phyloP scores from a whole-genome alignment of 2,113 vertebrate genomes.

The Centropristis striata region DNA sequence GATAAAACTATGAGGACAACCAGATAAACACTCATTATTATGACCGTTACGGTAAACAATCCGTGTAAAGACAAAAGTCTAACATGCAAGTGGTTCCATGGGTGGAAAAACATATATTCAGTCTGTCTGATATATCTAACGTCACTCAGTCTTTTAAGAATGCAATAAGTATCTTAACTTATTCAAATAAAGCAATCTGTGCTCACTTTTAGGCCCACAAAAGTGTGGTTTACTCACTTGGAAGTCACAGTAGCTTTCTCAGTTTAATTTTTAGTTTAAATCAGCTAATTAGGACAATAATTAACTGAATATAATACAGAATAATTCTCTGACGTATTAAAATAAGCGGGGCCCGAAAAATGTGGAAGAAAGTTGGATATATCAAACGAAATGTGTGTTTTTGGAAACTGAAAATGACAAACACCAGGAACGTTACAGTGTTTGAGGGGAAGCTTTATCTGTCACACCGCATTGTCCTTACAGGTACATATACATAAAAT shows the following conservation, averaged over 20 bases:
- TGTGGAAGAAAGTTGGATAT: background rate
- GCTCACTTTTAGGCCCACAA: background rate
- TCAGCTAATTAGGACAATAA: background rate
- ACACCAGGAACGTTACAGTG: slow-evolving; percentile 59
- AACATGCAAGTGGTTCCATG: slow-evolving; percentile 69
- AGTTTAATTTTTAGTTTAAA: background rate
- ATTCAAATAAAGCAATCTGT: background rate
- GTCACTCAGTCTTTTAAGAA: background rate
- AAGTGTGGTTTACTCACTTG: background rate
- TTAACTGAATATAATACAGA: background rate
- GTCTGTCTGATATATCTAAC: background rate
- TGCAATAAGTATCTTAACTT: background rate
- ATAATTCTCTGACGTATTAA: accelerated
- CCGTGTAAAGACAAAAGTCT: slow-evolving; percentile 72
- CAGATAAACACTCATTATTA: slow-evolving; percentile 80
- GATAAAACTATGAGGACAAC: slow-evolving; percentile 45
- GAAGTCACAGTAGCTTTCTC: background rate
- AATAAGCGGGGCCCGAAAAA: background rate
- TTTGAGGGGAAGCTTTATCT: slow-evolving; percentile 74
- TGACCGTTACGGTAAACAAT: slow-evolving; percentile 70
- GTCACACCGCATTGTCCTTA: slow-evolving; percentile 80
- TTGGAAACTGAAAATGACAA: slow-evolving; percentile 40
- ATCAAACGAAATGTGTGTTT: background rate
- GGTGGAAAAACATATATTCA: background rate
- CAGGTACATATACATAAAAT: slow-evolving; percentile 72